These are phyloP conservation scores for Mixornis gularis DNA, from an alignment of 2,113 vertebrate species.

Conservation along the genomic window DNA sequence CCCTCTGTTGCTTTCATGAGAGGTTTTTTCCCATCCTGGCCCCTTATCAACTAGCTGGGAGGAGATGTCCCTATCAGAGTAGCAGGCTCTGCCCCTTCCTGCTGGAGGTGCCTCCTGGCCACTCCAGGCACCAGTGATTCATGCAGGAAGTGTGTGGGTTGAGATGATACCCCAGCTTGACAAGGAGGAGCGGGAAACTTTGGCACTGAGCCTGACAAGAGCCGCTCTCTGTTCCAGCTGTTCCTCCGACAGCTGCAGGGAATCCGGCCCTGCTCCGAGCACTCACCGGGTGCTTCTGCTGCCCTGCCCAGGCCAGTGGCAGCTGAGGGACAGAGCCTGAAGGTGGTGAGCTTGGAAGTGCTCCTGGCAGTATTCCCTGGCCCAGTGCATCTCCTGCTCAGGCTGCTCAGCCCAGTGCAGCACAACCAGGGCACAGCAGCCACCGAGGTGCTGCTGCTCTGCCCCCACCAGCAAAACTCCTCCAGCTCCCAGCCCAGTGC, in stretches of 20 bases:
- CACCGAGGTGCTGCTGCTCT: rapidly evolving
- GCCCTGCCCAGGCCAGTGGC: neutral
- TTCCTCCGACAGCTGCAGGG: neutral
- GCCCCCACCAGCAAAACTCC: neutral
- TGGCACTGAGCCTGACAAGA: neutral
- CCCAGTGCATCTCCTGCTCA: neutral
- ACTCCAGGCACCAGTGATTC: neutral
- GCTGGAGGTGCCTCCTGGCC: neutral
- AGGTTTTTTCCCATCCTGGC: neutral
- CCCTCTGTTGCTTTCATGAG: neutral
- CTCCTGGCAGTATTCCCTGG: neutral
- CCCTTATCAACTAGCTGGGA: neutral
- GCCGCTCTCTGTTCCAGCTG: neutral
- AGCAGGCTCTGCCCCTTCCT: neutral
- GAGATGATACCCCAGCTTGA: neutral
- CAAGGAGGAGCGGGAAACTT: neutral
- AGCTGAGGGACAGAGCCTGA: neutral
- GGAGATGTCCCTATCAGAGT: rapidly evolving
- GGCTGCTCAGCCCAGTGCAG: neutral
- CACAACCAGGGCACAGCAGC: neutral
- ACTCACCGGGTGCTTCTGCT: rapidly evolving
- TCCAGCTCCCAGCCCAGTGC: neutral
- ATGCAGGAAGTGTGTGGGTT: neutral
- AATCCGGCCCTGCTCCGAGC: neutral
- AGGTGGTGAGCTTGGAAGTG: neutral